Evolutionary conservation across 2,888 invertebrate genomes (phyloP).

Genomic region (Monoplex corrugatus): DNA sequence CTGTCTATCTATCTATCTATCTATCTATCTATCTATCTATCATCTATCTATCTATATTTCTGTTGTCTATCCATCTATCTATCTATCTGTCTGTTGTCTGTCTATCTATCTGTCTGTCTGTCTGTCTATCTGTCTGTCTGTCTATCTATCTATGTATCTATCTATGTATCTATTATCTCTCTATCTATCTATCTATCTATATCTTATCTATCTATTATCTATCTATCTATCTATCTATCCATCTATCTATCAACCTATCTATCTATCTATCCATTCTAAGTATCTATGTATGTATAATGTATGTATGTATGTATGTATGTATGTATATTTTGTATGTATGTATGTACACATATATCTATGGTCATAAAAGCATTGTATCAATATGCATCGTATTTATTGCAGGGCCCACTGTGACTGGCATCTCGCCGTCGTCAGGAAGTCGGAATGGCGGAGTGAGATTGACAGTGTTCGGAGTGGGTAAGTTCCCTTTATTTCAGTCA

Average conservation of each 20-base stretch:
- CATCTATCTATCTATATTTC: neutral
- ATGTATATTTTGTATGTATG: neutral
- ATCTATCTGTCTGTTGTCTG: neutral
- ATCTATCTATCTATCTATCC: too few relatives aligned
- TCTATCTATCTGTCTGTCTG: neutral
- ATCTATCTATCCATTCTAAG: neutral
- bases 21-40: too few relatives aligned
- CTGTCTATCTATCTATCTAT: too few relatives aligned
- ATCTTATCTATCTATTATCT: neutral
- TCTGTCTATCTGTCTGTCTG: neutral
- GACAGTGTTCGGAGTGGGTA: neutral
- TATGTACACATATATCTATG: neutral
- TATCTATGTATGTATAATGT: neutral
- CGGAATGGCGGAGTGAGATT: constrained; percentile 30
- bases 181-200: neutral
- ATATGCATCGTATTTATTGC: neutral
- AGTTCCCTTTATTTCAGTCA: neutral
- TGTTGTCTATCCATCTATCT: too few relatives aligned
- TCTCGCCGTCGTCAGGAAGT: constrained; percentile 11
- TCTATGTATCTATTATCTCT: neutral
- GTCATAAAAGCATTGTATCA: neutral
- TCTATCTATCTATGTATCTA: neutral
- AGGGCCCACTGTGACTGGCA: neutral
- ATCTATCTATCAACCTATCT: too few relatives aligned
- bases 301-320: neutral